Base-by-base conservation (phyloP, 2,888 invertebrate genomes). In the Drosophila picticornis region DNA sequence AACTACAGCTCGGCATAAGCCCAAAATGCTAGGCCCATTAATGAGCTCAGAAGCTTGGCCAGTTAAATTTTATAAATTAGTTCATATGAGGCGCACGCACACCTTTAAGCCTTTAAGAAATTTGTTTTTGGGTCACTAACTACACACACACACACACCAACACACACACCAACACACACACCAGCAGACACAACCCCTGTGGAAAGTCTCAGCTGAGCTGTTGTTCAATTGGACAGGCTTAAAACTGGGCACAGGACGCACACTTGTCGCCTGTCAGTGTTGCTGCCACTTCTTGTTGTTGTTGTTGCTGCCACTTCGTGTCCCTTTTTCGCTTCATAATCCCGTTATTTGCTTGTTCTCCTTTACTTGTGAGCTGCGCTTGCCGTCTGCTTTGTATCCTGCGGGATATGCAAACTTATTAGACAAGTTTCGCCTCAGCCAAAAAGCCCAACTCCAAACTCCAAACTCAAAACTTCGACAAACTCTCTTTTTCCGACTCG, bases 351-450 rank as follows among this genome's bases (percentile, higher is more conserved):
- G 86, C 74, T 80, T 78, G 86, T 80, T 81, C 69, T 72, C 68
- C 79, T 66, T 63, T 64, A 75, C 73, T 57, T 56, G 55, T 68
- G 74, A 68, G 76, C 65, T 68, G 50, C 71, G 65, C 63, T 58
- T 57, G 62, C 34, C 22, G 72, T 83, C 69, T 75, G 64, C 80
- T 75, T 77, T 72, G 78, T 81, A 81, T 88, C 91, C 90, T 87
- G 77, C 73, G 90, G 91, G 91, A 91, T 84, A 84, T 80, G 82
- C 81, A 83, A 90, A 90, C 90, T 88, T 91, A 88, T 88, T 86
- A 86, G 77, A 79, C 80, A 84, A 86, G 63, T 88, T 88, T 75
- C 60, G 29, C 56, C 75, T 51, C 64, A 51, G 25, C 40, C 11
- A 19, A 59, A 53, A 65, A 25, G 46, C 46, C 46, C 46, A 25